These are phyloP conservation scores for Xiphydria camelus DNA, from an alignment of 2,888 invertebrate species.

Conservation along the genomic window DNA sequence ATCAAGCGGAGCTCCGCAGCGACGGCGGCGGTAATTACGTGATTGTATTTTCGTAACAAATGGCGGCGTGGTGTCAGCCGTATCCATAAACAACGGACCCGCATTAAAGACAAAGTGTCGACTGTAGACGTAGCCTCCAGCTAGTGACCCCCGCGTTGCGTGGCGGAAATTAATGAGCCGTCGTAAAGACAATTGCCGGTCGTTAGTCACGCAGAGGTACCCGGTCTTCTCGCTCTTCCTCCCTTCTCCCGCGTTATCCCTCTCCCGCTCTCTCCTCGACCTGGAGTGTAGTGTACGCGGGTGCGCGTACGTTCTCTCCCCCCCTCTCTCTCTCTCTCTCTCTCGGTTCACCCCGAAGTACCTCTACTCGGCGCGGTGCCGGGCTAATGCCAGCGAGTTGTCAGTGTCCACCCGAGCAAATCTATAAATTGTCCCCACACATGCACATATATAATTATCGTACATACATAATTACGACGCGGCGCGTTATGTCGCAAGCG, in stretches of 20 bases:
- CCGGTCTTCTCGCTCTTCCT: background rate
- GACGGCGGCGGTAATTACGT: slow-evolving; percentile 18
- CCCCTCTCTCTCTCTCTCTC: too few species aligned
- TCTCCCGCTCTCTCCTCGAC: too few species aligned
- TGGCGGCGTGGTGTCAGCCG: slow-evolving; percentile 17
- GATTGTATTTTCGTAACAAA: slow-evolving; percentile 28
- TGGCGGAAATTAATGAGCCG: slow-evolving; percentile 38
- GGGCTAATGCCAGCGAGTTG: slow-evolving; percentile 10
- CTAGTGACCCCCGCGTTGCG: slow-evolving; percentile 32
- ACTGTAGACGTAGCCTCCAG: slow-evolving; percentile 23
- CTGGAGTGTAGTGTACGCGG: too few species aligned
- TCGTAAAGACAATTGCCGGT: slow-evolving; percentile 41
- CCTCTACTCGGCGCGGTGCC: slow-evolving; percentile 10
- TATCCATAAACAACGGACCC: slow-evolving; percentile 18
- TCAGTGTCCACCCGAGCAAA: slow-evolving; percentile 27
- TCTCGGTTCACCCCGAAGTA: background rate
- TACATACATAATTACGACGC: too few species aligned
- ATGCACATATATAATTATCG: slow-evolving; percentile 27
- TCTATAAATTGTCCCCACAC: slow-evolving; percentile 30
- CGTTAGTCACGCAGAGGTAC: slow-evolving; percentile 37
- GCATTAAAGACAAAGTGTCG: slow-evolving; percentile 30
- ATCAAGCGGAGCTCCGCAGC: too few species aligned
- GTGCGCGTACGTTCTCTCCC: too few species aligned
- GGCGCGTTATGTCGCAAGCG: slow-evolving; percentile 22
- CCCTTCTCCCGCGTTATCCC: too few species aligned